Evolutionary conservation across 2,888 invertebrate species (phyloP), one percentile per base, ranked within the genome.

Genomic region (Taenaris catops): DNA sequence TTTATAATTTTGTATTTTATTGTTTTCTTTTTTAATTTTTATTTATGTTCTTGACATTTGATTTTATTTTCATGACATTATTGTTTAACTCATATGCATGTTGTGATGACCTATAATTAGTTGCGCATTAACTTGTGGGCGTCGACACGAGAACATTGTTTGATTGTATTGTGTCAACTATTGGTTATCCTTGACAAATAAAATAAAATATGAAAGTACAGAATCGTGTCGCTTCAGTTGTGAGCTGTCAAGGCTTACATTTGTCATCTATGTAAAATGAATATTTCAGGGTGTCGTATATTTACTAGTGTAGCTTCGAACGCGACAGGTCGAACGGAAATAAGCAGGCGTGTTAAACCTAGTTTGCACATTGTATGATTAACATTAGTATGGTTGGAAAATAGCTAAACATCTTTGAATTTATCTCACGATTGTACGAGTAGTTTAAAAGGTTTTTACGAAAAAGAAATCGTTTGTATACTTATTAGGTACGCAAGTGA

Each of bases 281-380:
- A 79, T 76, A 74, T 61, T 75, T 76, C 78, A 76, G 69, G 65
- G 51, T 48, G 54, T 33, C 24, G 43, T 68, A 63, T 69, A n/a
- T n/a, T n/a, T 71, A 63, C 63, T 69, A 72, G 72, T 80, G 79
- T 74, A 74, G 69, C 68, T 58, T 70, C 69, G 69, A 75, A 64
- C 69, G 69, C 60, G 74, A 71, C 78, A 72, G 75, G 72, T 80
- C 79, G 70, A 74, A 76, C 78, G 79, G 78, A 81, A 79, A 80
- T 80, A 81, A 80, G 70, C 74, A 66, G 63, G 61, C 70, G 75
- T 71, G 74, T 76, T 75, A 73, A 71, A 58, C 65, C 58, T 68
- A 80, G 63, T 79, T 80, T 72, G 69, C 72, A 76, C 76, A 70
- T 73, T n/a, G 75, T 73, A 75, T 74, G 73, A 74, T 73, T 71